phyloP scores from a whole-genome alignment of 1,140 invertebrate species.

The Aphidius ervi region DNA sequence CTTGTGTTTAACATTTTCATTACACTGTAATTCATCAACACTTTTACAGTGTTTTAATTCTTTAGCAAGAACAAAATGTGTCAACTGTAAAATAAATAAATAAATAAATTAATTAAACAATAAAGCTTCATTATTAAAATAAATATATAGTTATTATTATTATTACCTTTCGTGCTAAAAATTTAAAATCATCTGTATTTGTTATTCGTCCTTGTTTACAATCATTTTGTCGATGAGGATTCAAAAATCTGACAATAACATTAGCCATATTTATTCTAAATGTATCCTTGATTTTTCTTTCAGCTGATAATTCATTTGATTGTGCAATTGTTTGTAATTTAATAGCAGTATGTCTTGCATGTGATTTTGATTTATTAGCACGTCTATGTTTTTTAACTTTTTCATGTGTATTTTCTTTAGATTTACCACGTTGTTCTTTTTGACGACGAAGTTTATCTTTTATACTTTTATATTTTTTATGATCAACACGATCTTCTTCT shows the following conservation, averaged over 20 bases:
- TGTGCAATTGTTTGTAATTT: conserved; percentile 40
- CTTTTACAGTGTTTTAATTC: conserved; percentile 88
- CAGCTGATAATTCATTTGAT: conserved; percentile 41
- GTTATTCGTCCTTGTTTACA: conserved; percentile 82
- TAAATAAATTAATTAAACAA: background rate
- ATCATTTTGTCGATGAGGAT: conserved; percentile 81
- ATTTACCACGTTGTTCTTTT: conserved; percentile 57
- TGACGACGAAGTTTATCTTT: conserved; percentile 71
- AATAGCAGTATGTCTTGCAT: conserved; percentile 38
- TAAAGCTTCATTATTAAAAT: background rate
- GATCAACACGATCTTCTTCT: conserved; percentile 70
- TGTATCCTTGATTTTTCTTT: conserved; percentile 75
- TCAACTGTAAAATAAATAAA: conserved; percentile 67
- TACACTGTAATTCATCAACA: conserved; percentile 82
- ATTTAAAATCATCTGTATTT: conserved; percentile 91
- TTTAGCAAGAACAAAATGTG: conserved; percentile 94
- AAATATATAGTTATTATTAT: background rate
- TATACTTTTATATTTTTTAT: conserved; percentile 70
- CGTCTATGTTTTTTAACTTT: conserved; percentile 47
- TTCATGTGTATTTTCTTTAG: conserved; percentile 45
- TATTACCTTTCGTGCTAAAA: conserved; percentile 87
- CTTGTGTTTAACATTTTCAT: conserved; percentile 89
- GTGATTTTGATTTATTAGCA: conserved; percentile 45
- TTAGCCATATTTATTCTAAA: conserved; percentile 86
- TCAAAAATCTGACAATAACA: conserved; percentile 84